These are phyloP conservation scores for Agriopis leucophaearia DNA, from an alignment of 2,888 invertebrate species.

Conservation along the genomic window DNA sequence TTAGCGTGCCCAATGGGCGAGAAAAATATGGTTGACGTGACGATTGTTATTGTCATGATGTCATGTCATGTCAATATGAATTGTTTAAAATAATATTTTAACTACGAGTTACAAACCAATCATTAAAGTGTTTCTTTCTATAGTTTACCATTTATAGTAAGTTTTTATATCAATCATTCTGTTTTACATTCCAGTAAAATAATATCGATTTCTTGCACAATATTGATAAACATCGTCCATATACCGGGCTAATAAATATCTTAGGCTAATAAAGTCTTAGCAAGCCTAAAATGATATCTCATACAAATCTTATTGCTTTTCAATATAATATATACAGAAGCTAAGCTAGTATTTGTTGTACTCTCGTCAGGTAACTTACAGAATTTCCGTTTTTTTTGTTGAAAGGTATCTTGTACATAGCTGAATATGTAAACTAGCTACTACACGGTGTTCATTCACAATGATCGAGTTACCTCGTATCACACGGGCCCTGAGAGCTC, in stretches of 20 bases:
- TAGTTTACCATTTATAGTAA: not conserved
- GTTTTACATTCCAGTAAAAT: not conserved
- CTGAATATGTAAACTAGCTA: not conserved
- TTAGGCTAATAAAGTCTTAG: too few relatives aligned
- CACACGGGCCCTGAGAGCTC: conserved; percentile 88
- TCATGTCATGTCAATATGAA: too few relatives aligned
- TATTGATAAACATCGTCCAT: not conserved
- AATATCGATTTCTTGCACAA: not conserved
- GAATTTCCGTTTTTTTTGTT: not conserved
- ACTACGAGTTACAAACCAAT: too few relatives aligned
- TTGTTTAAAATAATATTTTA: too few relatives aligned
- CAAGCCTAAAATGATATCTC: not conserved
- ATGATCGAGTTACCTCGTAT: conserved; percentile 87
- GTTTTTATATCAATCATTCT: not conserved
- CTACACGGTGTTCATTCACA: conserved; percentile 4
- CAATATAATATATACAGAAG: too few relatives aligned
- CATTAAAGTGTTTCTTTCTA: too few relatives aligned
- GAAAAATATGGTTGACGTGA: too few relatives aligned
- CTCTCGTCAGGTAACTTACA: too few relatives aligned
- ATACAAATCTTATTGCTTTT: too few relatives aligned
- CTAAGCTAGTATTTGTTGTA: too few relatives aligned
- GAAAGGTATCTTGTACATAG: not conserved
- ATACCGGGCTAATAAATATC: not conserved
- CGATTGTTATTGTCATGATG: too few relatives aligned
- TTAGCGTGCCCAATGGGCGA: too few relatives aligned